Base-by-base conservation (phyloP, 1,140 invertebrate genomes). In the Drosophila ananassae region DNA sequence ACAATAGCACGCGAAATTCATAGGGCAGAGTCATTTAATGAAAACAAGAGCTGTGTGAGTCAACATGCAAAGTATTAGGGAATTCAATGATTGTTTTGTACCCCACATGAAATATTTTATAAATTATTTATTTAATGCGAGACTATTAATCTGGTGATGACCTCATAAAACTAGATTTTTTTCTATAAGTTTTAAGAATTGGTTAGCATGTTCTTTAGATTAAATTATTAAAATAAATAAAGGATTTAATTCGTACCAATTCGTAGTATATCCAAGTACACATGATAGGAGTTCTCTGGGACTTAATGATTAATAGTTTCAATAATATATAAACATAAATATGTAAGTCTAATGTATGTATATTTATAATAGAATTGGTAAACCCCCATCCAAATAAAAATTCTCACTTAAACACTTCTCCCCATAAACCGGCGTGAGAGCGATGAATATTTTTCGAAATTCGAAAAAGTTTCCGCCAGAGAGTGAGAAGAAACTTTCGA, bases 401-500 rank as follows among this genome's bases (percentile, higher is more conserved):
- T 17, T 21, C 41, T 17, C n/a, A 46, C 2, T 21, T 46, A 10
- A 46, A 21, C 2, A 21, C 4, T 0, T 28, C 25, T 28, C 25
- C 5, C 25, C 7, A 28, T 22, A 46, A 46, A 46, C 6, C 41
- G 13, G 5, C 13, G 0, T 22, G 21, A 41, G 58, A 52, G 59
- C 10, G 47, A 10, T 0, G 56, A 48, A 25, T 62, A 25, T 25
- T 50, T 63, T 60, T 79, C 75, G 72, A 82, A 84, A 13, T 21
- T 84, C 73, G 63, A 73, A 77, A 84, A 66, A 80, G 73, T 84
- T 39, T 54, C 44, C 4, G 41, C 5, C 39, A 37, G 44, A 25
- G 32, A 53, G 53, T 17, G 17, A 17, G 17, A 17, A 17, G 21
- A 12, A 30, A 17, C 2, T 17, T 3, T 10, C 5, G 10, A 84